Conservation (phyloP, 2,113 vertebrate genomes). For the Clarias gariepinus region DNA sequence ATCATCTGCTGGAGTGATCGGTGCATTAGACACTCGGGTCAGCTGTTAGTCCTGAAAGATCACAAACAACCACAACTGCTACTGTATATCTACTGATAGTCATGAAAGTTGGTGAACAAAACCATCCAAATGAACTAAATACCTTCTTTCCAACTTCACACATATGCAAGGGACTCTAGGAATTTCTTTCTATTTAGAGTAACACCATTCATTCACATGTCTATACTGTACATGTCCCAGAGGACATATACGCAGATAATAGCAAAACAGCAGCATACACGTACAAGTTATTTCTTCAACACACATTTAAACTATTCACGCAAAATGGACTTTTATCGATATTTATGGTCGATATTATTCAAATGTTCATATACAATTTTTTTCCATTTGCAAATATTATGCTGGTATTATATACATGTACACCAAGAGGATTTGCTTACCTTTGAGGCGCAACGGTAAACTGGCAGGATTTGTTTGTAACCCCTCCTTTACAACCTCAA, state of each 20-base stretch:
- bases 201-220: not conserved
- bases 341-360: not conserved
- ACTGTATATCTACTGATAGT: not conserved
- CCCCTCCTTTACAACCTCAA: conserved; percentile 34
- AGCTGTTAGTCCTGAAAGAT: not conserved
- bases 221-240: not conserved
- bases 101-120: not conserved
- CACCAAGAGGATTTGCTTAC: conserved; percentile 38
- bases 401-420: not conserved
- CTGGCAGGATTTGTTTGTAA: conserved; percentile 31
- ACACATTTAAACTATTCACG: not conserved
- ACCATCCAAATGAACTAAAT: not conserved
- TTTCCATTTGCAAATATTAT: not conserved
- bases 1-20: conserved; percentile 65
- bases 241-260: too few species aligned
- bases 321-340: not conserved
- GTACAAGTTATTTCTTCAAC: not conserved
- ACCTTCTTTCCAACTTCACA: not conserved
- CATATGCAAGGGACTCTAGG: not conserved
- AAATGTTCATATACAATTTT: not conserved
- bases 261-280: not conserved
- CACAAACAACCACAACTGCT: not conserved
- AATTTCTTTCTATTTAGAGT: not conserved
- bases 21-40: not conserved
- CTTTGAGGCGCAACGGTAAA: conserved; percentile 50